Base-by-base conservation (phyloP, 2,888 invertebrate species). In the Noctua pronuba region DNA sequence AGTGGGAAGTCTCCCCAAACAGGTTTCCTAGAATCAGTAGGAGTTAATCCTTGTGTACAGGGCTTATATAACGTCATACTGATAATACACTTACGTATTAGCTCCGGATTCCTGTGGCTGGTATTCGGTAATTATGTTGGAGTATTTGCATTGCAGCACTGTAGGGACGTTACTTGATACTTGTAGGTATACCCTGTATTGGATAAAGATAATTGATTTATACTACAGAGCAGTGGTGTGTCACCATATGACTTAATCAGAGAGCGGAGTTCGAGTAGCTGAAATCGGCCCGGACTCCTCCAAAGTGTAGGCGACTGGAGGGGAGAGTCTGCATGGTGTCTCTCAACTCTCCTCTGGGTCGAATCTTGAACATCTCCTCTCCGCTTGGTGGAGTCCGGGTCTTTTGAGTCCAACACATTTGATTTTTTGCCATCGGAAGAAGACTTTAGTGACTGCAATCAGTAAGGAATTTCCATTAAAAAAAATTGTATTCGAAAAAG, bases 81-180 rank as follows among this genome's bases (percentile, higher is more conserved):
- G 62, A 35, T 62, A 35, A 62, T 62, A 62, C 21, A 62, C 62
- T 62, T 4, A 10, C 11, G 62, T 35, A 62, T 62, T 62, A 35
- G 62, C 10, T 35, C 8, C 41, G n/a, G 41, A 65, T 41, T 65
- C 65, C 41, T 65, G 16, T 41, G 65, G 41, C 41, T 41, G 65
- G 65, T 18, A 65, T 65, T 65, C n/a, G 41, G 65, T 65, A 65
- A 65, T 41, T 44, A 28, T 65, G 65, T 65, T 18, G n/a, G 65
- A 65, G 65, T 41, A 65, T 65, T 65, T 65, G 41, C 65, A 41
- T n/a, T 18, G 41, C 1, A 13, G 35, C 44, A 28, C 49, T 64
- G 68, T 67, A 35, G 46, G 8, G n/a, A 60, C 46, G 60, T 24
- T 58, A 28, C 49, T 52, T 46, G 1, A 4, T 73, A 11, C 62